phyloP scores from a whole-genome alignment of 2,888 invertebrate species.

The Branchellion lobata region DNA sequence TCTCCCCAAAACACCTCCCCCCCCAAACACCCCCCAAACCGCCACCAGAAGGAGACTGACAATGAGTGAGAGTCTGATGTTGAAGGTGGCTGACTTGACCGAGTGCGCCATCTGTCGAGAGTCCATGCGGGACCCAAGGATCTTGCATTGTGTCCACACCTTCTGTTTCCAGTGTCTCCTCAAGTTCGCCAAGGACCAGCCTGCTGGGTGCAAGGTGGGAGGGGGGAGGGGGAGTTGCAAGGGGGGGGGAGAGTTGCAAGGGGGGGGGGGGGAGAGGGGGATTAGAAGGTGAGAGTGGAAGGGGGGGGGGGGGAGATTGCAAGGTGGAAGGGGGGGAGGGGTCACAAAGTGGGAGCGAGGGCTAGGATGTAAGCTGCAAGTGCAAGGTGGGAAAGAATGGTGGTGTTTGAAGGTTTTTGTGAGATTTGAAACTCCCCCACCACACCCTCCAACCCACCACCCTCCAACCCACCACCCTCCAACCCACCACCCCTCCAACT shows the following conservation, averaged over 20 bases:
- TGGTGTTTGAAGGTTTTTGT: too few species aligned
- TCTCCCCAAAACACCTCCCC: background rate
- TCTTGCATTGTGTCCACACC: slow-evolving; percentile 44
- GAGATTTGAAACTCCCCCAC: too few species aligned
- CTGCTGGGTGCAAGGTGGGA: slow-evolving; percentile 8
- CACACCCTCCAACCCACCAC: too few species aligned
- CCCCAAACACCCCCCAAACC: background rate
- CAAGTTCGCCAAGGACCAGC: slow-evolving; percentile 33
- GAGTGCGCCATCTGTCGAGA: slow-evolving; percentile 42
- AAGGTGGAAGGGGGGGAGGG: background rate
- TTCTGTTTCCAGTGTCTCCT: slow-evolving; percentile 44
- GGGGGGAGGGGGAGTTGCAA: background rate
- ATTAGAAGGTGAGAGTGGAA: too few species aligned
- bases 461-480: too few species aligned
- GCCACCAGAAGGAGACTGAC: slow-evolving; percentile 6
- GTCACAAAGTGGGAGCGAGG: too few species aligned
- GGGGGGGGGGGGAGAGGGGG: background rate
- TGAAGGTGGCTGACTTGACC: slow-evolving; percentile 38
- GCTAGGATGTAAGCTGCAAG: too few species aligned
- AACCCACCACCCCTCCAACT: too few species aligned
- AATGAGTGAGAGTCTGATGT: slow-evolving; percentile 29
- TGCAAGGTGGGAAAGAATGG: too few species aligned
- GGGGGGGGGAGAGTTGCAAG: background rate
- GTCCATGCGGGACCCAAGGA: slow-evolving; percentile 40
- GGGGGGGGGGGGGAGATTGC: too few species aligned